A percentile compares a stretch with the other conserved stretches of the same genome.
Evolutionary conservation across 2,888 invertebrate species (phyloP).

Genomic region (Acanthosepion pharaonis): DNA sequence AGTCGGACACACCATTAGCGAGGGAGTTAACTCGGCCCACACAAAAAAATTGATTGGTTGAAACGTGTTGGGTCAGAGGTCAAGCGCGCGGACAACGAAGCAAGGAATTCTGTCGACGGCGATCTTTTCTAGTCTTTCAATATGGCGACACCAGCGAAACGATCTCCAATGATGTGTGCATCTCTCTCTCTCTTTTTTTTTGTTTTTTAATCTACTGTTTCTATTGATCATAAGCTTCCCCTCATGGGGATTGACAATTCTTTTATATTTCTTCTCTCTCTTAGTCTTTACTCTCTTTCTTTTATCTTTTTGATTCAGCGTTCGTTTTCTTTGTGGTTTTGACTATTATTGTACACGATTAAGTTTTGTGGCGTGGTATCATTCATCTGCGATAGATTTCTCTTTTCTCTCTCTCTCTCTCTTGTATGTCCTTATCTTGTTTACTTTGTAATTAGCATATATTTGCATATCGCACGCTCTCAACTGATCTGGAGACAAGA

Average conservation of each 20-base stretch:
- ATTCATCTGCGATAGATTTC: neutral
- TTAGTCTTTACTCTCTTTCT: neutral
- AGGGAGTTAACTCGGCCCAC: neutral
- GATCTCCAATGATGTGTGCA: neutral
- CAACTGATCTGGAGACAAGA: neutral
- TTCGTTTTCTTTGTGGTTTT: slow-evolving; percentile 33
- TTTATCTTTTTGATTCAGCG: neutral
- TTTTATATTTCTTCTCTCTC: neutral
- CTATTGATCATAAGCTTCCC: neutral
- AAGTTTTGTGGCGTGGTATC: neutral
- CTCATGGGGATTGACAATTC: neutral
- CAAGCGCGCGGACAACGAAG: neutral
- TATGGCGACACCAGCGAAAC: neutral
- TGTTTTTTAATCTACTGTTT: neutral
- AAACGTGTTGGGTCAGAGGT: neutral
- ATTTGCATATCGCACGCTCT: neutral
- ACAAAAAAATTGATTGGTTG: neutral
- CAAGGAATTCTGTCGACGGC: neutral
- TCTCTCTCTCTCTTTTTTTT: neutral
- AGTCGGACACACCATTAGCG: neutral
- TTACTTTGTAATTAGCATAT: neutral
- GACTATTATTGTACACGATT: neutral
- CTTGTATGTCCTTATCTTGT: neutral
- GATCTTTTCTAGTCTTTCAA: neutral
- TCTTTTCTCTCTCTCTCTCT: neutral